phyloP scores from a whole-genome alignment of 2,888 invertebrate species.

The Brachylomia viminalis region DNA sequence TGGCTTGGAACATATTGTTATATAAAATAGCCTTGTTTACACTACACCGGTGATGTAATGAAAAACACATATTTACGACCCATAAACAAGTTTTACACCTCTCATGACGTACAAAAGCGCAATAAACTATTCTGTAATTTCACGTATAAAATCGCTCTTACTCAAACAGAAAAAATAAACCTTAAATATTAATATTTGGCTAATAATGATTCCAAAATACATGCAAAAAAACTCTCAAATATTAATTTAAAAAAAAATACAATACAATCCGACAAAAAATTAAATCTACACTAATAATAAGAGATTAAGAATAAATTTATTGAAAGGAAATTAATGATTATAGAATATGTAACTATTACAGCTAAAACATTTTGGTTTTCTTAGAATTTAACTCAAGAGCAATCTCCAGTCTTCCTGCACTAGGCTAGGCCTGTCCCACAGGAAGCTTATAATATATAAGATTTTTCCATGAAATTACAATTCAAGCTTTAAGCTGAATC shows the following conservation, averaged over 20 bases:
- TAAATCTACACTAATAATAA: background rate
- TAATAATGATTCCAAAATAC: background rate
- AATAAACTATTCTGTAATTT: background rate
- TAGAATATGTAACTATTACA: background rate
- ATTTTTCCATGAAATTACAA: background rate
- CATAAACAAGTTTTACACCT: conserved; percentile 29
- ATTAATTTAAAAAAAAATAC: background rate
- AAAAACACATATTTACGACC: conserved; percentile 27
- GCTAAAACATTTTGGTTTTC: background rate
- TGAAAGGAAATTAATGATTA: background rate
- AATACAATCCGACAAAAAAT: background rate
- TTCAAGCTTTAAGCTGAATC: background rate
- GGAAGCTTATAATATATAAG: background rate
- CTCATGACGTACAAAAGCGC: background rate
- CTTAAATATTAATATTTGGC: background rate
- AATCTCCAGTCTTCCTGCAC: too few species aligned
- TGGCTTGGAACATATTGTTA: background rate
- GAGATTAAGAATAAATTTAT: background rate
- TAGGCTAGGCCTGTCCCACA: background rate
- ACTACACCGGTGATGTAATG: background rate
- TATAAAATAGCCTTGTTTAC: background rate
- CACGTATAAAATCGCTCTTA: background rate
- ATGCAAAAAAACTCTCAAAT: background rate
- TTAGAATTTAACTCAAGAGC: too few species aligned
- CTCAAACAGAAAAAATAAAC: background rate